phyloP scores from a whole-genome alignment of 2,888 invertebrate species.

The Lochmaea capreae region DNA sequence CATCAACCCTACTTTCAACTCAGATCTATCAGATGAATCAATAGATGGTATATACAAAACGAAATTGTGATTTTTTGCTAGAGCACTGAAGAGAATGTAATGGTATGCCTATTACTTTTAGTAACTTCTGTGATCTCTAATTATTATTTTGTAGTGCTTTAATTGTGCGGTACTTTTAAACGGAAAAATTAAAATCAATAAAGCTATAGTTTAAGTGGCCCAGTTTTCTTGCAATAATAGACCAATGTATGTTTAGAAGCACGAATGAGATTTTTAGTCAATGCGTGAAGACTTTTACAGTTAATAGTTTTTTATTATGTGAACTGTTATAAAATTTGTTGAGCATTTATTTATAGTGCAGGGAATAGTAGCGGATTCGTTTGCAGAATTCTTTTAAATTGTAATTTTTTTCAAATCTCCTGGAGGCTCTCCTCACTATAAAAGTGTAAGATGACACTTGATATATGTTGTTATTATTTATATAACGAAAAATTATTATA shows the following conservation, averaged over 20 bases:
- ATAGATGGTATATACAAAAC: slow-evolving; percentile 56
- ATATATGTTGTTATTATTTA: no score
- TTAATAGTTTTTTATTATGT: neutral
- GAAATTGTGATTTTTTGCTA: slow-evolving; percentile 58
- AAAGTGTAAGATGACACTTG: no score
- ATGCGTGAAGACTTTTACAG: neutral
- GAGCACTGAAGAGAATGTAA: slow-evolving; percentile 25
- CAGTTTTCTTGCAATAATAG: neutral
- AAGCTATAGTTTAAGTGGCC: neutral
- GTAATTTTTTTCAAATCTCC: no score
- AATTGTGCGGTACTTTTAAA: slow-evolving; percentile 18
- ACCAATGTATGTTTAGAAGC: no score
- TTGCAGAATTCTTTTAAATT: no score
- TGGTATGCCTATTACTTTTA: slow-evolving; percentile 40
- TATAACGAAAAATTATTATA: no score
- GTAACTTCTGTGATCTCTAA: slow-evolving; percentile 57
- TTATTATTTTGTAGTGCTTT: slow-evolving; percentile 37
- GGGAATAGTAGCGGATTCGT: no score
- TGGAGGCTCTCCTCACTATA: no score
- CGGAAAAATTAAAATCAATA: slow-evolving; percentile 1
- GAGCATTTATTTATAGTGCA: neutral
- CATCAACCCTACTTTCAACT: slow-evolving; percentile 50
- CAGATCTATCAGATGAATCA: slow-evolving; percentile 54
- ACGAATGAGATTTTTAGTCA: neutral
- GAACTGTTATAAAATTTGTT: neutral